Base-by-base conservation (phyloP, 1,140 invertebrate genomes). In the Copidosoma floridanum region DNA sequence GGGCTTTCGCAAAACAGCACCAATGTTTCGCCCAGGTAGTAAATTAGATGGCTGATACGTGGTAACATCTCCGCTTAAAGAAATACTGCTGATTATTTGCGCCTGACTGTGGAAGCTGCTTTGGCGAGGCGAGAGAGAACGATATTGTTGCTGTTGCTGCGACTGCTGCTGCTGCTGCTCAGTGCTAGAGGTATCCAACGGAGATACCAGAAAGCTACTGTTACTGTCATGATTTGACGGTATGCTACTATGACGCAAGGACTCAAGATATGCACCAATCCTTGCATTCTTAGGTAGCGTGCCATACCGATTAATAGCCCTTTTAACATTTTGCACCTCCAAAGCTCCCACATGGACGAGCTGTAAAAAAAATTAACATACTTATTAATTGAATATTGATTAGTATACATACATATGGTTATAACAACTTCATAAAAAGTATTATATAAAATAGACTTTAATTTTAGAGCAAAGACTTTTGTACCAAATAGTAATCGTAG, bases 311-410 rank as follows among this genome's bases (percentile, higher is more conserved):
- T 94, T 97, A 55, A 97, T 97, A 6, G 94, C 94, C 65, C 93
- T 88, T 71, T 95, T 93, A 53, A 98, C 94, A 83, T 98, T 98
- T 79, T 97, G 93, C 64, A 97, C 94, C 81, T 98, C 95, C 60
- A 98, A 82, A 14, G 94, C 92, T 63, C 92, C 93, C 53, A 95
- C 91, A 73, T 87, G 86, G 18, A 91, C 86, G 64, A 85, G 82
- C 79, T 85, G 78, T 63, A 82, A 81, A 46, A 75, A 77, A 35
- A 20, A 23, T 29, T 21, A 12, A 46, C 5, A 23, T 44, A 44
- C 11, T 46, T 26, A 46, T 21, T 46, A 26, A 3, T 26, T 20
- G n/a, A n/a, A n/a, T n/a, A n/a, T n/a, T n/a, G n/a, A n/a, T n/a
- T n/a, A n/a, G n/a, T n/a, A n/a, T n/a, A n/a, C n/a, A n/a, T n/a